Base-by-base conservation (phyloP, 2,888 invertebrate genomes). In the Yponomeuta cagnagella region DNA sequence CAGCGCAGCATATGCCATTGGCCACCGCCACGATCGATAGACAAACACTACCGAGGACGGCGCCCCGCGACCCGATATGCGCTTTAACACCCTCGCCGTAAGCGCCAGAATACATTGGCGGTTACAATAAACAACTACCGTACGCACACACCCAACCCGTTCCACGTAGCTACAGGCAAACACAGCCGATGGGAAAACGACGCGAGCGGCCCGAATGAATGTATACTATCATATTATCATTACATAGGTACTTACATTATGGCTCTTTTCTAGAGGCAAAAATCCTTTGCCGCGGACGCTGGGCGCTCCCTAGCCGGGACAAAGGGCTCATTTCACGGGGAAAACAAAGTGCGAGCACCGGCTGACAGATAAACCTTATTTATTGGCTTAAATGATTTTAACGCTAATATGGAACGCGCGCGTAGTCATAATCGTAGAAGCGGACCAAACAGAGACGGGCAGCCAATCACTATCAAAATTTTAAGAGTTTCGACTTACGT, bases 21-120 rank as follows among this genome's bases (percentile, higher is more conserved):
- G 94, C 88, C 89, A 88, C 86, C 87, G 86, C 87, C 79, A 82
- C 91, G 93, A 94, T 94, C 94, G 94, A 94, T 94, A 93, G 93
- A 87, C 90, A 92, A 93, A 70, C 63, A 70, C 70, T 63, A n/a
- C 81, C 77, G 92, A 93, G 92, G 93, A 89, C 91, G 83, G 86
- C 90, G 90, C 89, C 89, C 89, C 83, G 85, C 85, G 86, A 81
- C 82, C 84, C 81, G 91, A 86, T 86, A 79, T 86, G 85, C 81
- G 78, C 88, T 85, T 88, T 93, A 69, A 70, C 74, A 74, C 73
- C 72, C 70, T 43, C 73, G 74, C 74, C 76, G 82, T 88, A 93
- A 81, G 81, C 83, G 78, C 82, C 76, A 82, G 79, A 88, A 89
- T 88, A 78, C 80, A 78, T 78, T 79, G 80, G 79, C 86, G 80